phyloP scores from a whole-genome alignment of 2,888 invertebrate species.

The Acanthopleura granulata region DNA sequence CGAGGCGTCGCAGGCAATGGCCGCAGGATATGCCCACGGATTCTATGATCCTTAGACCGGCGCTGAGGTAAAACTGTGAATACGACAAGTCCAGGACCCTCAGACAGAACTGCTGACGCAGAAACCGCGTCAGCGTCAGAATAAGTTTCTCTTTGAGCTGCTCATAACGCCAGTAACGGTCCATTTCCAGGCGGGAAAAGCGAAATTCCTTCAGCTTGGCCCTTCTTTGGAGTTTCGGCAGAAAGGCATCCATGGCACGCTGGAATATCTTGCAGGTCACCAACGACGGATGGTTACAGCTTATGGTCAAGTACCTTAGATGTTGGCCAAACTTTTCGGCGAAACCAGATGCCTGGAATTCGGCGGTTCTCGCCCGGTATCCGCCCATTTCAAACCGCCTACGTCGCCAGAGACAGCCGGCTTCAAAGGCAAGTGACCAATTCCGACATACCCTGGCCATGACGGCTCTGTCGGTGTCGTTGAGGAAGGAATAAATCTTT shows the following conservation, averaged over 20 bases:
- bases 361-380: slow-evolving; percentile 36
- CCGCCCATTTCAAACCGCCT: slow-evolving; percentile 45
- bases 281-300: slow-evolving; percentile 51
- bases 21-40: slow-evolving; percentile 43
- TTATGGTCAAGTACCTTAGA: slow-evolving; percentile 43
- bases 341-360: slow-evolving; percentile 41
- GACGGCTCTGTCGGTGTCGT: slow-evolving; percentile 28
- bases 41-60: slow-evolving; percentile 50
- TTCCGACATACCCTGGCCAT: slow-evolving; percentile 32
- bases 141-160: slow-evolving; percentile 46
- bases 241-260: slow-evolving; percentile 44
- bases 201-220: slow-evolving; percentile 46
- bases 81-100: slow-evolving; percentile 47
- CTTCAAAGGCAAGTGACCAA: slow-evolving; percentile 29
- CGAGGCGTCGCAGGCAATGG: slow-evolving; percentile 38
- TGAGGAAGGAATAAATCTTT: slow-evolving; percentile 28
- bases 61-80: slow-evolving; percentile 39
- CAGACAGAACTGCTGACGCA: slow-evolving; percentile 43
- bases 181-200: slow-evolving; percentile 46
- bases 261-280: slow-evolving; percentile 49
- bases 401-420: slow-evolving; percentile 34
- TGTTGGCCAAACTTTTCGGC: slow-evolving; percentile 43
- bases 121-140: slow-evolving; percentile 44
- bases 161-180: slow-evolving; percentile 57
- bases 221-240: slow-evolving; percentile 39